Conservation (phyloP, 2,113 vertebrate genomes). For the Sigmodon hispidus region DNA sequence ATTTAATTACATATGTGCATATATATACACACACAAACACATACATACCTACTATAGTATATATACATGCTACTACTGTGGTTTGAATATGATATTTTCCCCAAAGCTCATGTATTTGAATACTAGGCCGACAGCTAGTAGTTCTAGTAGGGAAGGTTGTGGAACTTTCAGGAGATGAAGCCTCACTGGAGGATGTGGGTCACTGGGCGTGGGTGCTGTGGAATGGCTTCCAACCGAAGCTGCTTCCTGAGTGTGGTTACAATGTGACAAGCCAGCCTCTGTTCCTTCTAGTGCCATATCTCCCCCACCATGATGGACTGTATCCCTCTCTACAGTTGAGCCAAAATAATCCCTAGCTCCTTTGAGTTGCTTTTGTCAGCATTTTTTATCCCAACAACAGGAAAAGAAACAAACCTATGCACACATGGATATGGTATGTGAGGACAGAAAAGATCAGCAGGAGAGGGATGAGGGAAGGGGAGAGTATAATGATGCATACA, state of each 20-base stretch:
- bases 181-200: background rate
- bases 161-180: no score
- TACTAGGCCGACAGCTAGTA: background rate
- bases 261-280: background rate
- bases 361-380: background rate
- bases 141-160: background rate
- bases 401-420: background rate
- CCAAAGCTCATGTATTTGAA: background rate
- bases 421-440: background rate
- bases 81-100: background rate
- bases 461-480: no score
- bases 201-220: no score
- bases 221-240: background rate
- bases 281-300: background rate
- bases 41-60: background rate
- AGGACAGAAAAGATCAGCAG: background rate
- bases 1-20: background rate
- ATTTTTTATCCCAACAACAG: no score
- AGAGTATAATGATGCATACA: background rate
- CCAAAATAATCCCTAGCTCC: background rate
- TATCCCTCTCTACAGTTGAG: background rate
- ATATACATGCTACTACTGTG: background rate
- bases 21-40: no score
- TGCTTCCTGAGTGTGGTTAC: background rate
- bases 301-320: background rate